Conservation (phyloP, 2,888 invertebrate species). For the Germaria angustata region DNA sequence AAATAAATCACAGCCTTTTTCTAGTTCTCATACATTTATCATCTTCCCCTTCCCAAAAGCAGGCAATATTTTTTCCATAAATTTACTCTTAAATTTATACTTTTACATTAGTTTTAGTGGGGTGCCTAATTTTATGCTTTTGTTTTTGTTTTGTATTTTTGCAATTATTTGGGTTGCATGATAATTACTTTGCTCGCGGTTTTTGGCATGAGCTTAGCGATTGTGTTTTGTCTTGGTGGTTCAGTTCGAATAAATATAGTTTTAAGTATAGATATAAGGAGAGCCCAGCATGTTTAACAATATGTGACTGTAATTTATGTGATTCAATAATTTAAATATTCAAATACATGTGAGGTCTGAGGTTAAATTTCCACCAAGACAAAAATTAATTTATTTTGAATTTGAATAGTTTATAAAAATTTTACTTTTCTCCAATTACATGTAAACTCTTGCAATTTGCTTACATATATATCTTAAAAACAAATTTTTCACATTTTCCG, state of each 20-base stretch:
- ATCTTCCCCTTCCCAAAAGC: background rate
- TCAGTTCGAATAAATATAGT: background rate
- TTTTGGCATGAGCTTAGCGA: conserved; percentile 60
- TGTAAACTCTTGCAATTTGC: too few species aligned
- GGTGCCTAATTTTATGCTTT: conserved; percentile 1
- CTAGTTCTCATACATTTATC: background rate
- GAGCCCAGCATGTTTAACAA: conserved; percentile 61
- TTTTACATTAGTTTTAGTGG: background rate
- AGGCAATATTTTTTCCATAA: background rate
- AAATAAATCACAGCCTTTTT: conserved; percentile 8
- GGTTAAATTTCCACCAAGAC: background rate
- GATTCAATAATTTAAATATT: too few species aligned
- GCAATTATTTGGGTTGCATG: conserved; percentile 54
- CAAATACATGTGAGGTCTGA: too few species aligned
- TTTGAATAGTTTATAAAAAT: too few species aligned
- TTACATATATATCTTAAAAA: too few species aligned
- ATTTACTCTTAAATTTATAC: conserved; percentile 14
- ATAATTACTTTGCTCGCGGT: conserved; percentile 66
- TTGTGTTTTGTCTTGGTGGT: conserved; percentile 50
- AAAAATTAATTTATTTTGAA: background rate
- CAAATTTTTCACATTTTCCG: too few species aligned
- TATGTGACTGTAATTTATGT: conserved; percentile 66
- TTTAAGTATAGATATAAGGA: conserved; percentile 41
- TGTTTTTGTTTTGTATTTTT: conserved; percentile 15
- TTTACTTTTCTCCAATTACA: too few species aligned